phyloP scores from a whole-genome alignment of 1,140 invertebrate genomes.

The Anoplolepis gracilipes region DNA sequence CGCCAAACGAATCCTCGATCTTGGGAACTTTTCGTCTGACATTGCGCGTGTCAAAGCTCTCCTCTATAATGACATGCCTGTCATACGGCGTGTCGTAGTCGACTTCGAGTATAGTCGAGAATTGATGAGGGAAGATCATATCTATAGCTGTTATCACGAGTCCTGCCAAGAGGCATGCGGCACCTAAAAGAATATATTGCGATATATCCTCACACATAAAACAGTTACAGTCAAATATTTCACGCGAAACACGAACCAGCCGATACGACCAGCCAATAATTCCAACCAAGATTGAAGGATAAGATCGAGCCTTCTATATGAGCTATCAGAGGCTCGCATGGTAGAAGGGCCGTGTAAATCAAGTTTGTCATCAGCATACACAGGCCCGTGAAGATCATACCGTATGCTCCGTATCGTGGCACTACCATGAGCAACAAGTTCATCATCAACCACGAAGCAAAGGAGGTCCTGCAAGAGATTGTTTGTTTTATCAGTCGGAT shows the following conservation, averaged over 20 bases:
- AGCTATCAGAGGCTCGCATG: slow-evolving; percentile 92
- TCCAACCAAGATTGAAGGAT: slow-evolving; percentile 95
- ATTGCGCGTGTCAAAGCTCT: slow-evolving; percentile 92
- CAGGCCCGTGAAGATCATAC: slow-evolving; percentile 93
- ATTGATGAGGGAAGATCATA: slow-evolving; percentile 95
- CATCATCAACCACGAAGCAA: slow-evolving; percentile 96
- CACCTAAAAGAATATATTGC: slow-evolving; percentile 85
- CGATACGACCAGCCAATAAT: slow-evolving; percentile 95
- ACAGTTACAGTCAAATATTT: neutral
- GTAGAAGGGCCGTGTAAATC: slow-evolving; percentile 94
- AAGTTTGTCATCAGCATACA: slow-evolving; percentile 92
- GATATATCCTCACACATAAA: neutral
- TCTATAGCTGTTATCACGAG: slow-evolving; percentile 93
- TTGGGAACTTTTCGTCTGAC: slow-evolving; percentile 87
- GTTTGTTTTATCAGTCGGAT: neutral
- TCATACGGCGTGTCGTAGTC: slow-evolving; percentile 98
- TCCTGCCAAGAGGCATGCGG: slow-evolving; percentile 91
- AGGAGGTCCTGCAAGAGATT: slow-evolving; percentile 90
- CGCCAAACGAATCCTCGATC: slow-evolving; percentile 83
- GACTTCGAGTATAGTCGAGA: slow-evolving; percentile 96
- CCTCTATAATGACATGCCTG: slow-evolving; percentile 95
- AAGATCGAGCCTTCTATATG: slow-evolving; percentile 93
- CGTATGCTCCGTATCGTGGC: slow-evolving; percentile 96
- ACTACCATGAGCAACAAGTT: slow-evolving; percentile 96
- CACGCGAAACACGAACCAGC: slow-evolving; percentile 87